Base-by-base conservation (phyloP, 1,140 invertebrate genomes). In the Drosophila truncata region DNA sequence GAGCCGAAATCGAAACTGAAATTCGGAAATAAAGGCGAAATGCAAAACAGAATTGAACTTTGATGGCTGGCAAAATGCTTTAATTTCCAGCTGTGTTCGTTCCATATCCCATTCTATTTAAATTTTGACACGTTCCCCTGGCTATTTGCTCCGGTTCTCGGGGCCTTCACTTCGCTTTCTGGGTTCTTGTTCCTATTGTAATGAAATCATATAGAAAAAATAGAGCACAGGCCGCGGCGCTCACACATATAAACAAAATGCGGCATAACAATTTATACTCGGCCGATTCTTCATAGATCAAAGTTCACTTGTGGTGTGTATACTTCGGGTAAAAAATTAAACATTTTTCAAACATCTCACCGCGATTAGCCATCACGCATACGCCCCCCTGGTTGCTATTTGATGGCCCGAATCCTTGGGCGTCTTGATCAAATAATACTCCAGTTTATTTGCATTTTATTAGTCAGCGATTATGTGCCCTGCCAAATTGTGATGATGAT, bases 401-500 rank as follows among this genome's bases (percentile, higher is more conserved):
- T 65, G 46, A 23, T 35, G 62, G 9, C 61, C 25, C 13, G 29
- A 10, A 47, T 69, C 62, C 65, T 49, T 29, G 29, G 65, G 70
- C 67, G 70, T 35, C 70, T 63, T 54, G 77, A 57, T 62, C 64
- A 65, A 80, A 69, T 61, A 80, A 66, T 47, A 84, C 44, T 65
- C 52, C 46, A 84, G 44, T 77, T 87, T 87, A 88, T 87, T 87
- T 88, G 63, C 76, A 87, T 88, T 88, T 80, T 82, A 88, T 88
- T 87, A 80, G 83, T 65, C 65, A 69, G 55, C 82, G 72, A 82
- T 86, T 87, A 87, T 83, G 63, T 77, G 63, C 64, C 82, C 79
- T 87, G 84, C 84, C 80, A 83, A 87, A 88, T 88, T 70, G 80
- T 63, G 83, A 87, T 88, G 83, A 87, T 87, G 83, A 87, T 87